These are phyloP conservation scores for Mactra quadrangularis DNA, from an alignment of 1,140 invertebrate species.

Conservation along the genomic window DNA sequence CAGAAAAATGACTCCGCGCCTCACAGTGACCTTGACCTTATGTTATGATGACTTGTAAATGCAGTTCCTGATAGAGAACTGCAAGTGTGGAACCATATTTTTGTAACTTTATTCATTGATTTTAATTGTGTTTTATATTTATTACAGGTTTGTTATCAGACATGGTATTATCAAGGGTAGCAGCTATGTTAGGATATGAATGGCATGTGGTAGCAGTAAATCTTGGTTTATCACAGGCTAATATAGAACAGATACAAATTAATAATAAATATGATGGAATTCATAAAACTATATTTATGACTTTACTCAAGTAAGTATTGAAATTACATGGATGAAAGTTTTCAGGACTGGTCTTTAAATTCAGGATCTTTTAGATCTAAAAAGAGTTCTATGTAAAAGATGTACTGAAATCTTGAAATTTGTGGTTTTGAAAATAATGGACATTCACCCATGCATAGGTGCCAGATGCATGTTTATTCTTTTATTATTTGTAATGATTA, in stretches of 20 bases:
- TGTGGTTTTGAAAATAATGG: neutral
- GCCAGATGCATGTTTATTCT: neutral
- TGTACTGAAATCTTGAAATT: neutral
- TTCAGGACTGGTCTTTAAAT: neutral
- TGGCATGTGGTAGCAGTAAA: slow-evolving; percentile 71
- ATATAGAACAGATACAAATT: slow-evolving; percentile 77
- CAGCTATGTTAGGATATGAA: slow-evolving; percentile 72
- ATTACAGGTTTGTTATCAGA: slow-evolving; percentile 72
- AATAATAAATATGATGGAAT: slow-evolving; percentile 55
- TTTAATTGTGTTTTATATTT: slow-evolving; percentile 18
- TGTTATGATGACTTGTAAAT: too few relatives aligned
- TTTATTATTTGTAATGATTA: neutral
- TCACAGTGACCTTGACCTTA: slow-evolving; percentile 3
- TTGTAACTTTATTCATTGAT: too few relatives aligned
- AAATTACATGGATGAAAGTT: neutral
- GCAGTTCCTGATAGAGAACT: too few relatives aligned
- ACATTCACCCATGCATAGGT: neutral
- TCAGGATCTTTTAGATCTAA: neutral
- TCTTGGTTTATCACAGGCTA: slow-evolving; percentile 71
- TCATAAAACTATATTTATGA: slow-evolving; percentile 19
- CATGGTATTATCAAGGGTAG: slow-evolving; percentile 69
- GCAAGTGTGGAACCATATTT: too few relatives aligned
- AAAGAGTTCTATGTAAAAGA: neutral
- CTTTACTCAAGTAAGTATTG: slow-evolving; percentile 39
- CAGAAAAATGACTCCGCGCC: neutral